phyloP scores from a whole-genome alignment of 1,140 invertebrate genomes.

The Nilaparvata lugens region DNA sequence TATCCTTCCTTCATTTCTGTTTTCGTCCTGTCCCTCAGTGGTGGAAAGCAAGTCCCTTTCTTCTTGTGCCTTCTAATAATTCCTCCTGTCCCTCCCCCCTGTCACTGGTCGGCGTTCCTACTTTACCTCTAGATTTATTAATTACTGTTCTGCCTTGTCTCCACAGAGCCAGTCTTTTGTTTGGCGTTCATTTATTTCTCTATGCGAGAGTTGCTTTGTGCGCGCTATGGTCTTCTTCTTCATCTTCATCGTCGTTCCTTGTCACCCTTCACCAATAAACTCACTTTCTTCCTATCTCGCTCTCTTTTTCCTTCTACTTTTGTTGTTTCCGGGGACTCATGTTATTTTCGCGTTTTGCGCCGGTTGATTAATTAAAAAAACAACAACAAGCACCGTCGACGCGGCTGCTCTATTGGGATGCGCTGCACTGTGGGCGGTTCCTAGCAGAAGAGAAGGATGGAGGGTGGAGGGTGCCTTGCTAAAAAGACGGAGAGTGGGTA shows the following conservation, averaged over 20 bases:
- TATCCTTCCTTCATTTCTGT: no score
- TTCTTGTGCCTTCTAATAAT: no score
- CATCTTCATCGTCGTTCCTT: no score
- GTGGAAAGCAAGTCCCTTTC: no score
- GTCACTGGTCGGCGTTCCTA: no score
- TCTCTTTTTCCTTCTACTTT: no score
- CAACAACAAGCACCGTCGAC: not conserved
- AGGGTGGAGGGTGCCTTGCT: not conserved
- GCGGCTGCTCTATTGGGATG: no score
- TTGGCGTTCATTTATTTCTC: not conserved
- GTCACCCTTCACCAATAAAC: no score
- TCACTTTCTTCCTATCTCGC: no score
- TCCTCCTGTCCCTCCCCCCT: no score
- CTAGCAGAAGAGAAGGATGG: not conserved
- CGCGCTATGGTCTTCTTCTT: not conserved
- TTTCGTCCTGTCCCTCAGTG: no score
- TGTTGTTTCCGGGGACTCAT: not conserved
- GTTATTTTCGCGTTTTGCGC: slow-evolving; percentile 4
- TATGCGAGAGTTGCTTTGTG: slow-evolving; percentile 5
- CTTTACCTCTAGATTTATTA: slow-evolving; percentile 5
- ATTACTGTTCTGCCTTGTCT: slow-evolving; percentile 1
- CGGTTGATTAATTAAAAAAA: slow-evolving; percentile 6
- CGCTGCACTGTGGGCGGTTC: no score
- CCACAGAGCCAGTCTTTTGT: not conserved
- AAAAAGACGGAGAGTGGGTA: not conserved